These are phyloP conservation scores for Congeria kusceri DNA, from an alignment of 2,888 invertebrate genomes.

Conservation along the genomic window DNA sequence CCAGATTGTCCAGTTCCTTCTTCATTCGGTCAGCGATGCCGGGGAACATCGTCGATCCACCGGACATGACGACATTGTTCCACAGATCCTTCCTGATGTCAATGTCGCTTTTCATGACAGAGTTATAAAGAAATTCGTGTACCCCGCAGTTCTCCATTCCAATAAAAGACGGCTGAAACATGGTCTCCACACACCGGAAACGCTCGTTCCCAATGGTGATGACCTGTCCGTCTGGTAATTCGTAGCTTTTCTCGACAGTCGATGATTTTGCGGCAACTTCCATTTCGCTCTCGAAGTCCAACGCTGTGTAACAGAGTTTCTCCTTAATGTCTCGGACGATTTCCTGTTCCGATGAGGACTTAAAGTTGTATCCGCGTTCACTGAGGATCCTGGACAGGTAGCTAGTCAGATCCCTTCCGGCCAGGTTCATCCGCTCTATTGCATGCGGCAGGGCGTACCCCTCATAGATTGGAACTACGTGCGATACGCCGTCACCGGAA, in stretches of 20 bases:
- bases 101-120: conserved; percentile 80
- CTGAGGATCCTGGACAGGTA: conserved; percentile 74
- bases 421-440: conserved; percentile 67
- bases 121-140: conserved; percentile 79
- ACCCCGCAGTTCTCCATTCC: conserved; percentile 75
- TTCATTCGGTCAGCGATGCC: conserved; percentile 87
- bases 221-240: conserved; percentile 79
- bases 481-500: conserved; percentile 67
- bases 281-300: conserved; percentile 83
- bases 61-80: conserved; percentile 90
- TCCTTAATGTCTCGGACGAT: conserved; percentile 68
- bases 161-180: conserved; percentile 72
- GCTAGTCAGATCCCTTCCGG: conserved; percentile 71
- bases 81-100: conserved; percentile 81
- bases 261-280: conserved; percentile 2
- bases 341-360: conserved; percentile 69
- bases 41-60: conserved; percentile 98
- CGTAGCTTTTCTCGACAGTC: conserved; percentile 13
- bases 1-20: conserved; percentile 15
- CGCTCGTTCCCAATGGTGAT: conserved; percentile 81
- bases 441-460: conserved; percentile 79
- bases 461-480: conserved; percentile 65
- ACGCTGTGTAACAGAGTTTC: conserved; percentile 73
- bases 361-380: conserved; percentile 85
- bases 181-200: conserved; percentile 69